These are phyloP conservation scores for Geopemphigus sp. DNA, from an alignment of 1,140 invertebrate species.

Conservation along the genomic window DNA sequence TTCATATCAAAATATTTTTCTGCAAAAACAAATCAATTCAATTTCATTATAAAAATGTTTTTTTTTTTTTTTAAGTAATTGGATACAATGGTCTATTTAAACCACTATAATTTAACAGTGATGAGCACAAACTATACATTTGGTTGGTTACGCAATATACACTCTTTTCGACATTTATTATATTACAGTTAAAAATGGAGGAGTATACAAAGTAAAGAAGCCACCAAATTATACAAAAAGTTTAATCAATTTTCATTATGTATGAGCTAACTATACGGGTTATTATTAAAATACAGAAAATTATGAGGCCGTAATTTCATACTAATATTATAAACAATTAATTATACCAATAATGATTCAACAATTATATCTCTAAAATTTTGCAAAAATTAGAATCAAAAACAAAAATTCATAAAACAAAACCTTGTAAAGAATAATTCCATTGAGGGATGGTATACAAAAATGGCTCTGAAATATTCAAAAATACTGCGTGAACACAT, in stretches of 20 bases:
- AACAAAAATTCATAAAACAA: not conserved
- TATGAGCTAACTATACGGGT: not conserved
- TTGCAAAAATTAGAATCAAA: not conserved
- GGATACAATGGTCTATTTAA: not conserved
- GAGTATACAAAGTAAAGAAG: not conserved
- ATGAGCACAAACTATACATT: constrained; percentile 28
- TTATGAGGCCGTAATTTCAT: too few relatives aligned
- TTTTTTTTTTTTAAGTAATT: not conserved
- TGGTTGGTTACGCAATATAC: not conserved
- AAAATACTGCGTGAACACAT: not conserved
- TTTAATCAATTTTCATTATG: not conserved
- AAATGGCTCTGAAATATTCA: not conserved
- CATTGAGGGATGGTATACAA: constrained; percentile 7
- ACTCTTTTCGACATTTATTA: too few relatives aligned
- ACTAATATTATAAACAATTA: too few relatives aligned
- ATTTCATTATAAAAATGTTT: not conserved
- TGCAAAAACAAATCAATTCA: constrained; percentile 56
- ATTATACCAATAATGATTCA: too few relatives aligned
- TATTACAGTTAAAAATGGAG: too few relatives aligned
- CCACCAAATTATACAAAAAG: not conserved
- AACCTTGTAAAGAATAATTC: not conserved
- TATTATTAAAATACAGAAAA: not conserved
- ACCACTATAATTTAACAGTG: constrained; percentile 25
- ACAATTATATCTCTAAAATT: not conserved
- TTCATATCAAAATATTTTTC: constrained; percentile 99